Evolutionary conservation across 2,113 vertebrate species (phyloP), one percentile per base, ranked within the genome.

Genomic region (Oxygymnocypris stewartii): DNA sequence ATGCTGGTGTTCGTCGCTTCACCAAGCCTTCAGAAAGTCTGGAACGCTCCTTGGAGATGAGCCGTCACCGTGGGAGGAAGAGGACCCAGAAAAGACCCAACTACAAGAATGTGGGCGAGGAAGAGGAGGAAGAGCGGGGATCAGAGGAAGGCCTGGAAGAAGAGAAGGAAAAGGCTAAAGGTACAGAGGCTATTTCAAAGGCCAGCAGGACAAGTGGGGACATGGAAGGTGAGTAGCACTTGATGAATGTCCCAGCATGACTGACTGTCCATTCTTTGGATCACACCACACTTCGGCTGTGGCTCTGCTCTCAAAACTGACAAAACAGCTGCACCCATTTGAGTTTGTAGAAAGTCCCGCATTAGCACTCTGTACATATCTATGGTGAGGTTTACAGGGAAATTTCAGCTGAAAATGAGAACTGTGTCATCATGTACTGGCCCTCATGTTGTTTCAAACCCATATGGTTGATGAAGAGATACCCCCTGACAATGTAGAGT

Each of bases 101-200:
- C 92, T 99, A 99, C 91, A 99, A 99, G 94, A 99, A 99, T 37
- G 94, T 99, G 86, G 98, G 98, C 28, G 98, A 99, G 90, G 98
- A 99, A 6, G 98, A 98, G 5, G 98, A 99, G 14, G 98, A 99
- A 51, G 97, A 99, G 78, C 95, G 95, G 90, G 92, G 93, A 80
- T 73, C 92, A 0, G 96, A 97, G 85, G 96, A 96, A 59, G 91
- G 90, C 28, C 93, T 89, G 5, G 96, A 94, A 85, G 95, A 93
- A 74, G 95, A 94, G 80, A 63, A 89, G 61, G 96, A 93, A 92
- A 96, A 96, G 94, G 89, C 93, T 90, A 95, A 96, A 95, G 92
- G 95, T 93, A 95, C 95, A 95, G 96, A 99, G 94, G 95, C 94
- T 82, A 95, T 95, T 92, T 92, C 93, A 88, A 98, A 98, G 93